Base-by-base conservation (phyloP, 2,113 vertebrate genomes). In the Clarias magur region DNA sequence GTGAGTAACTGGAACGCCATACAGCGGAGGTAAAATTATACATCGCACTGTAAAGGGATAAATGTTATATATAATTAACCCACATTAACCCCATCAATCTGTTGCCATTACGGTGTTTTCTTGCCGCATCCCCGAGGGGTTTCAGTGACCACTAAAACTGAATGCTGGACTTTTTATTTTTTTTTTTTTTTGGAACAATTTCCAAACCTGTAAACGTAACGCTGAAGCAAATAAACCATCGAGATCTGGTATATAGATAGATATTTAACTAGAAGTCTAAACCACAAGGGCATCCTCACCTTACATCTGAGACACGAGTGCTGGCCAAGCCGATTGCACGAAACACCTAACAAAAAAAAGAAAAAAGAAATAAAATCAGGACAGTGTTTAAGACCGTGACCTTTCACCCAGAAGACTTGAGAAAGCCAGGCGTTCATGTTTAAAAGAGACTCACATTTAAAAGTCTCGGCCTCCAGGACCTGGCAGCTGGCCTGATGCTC, bases 401-500 rank as follows among this genome's bases (percentile, higher is more conserved):
- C 16, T 25, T 38, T 2, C 84, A 1, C 3, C 34, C 2, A 78
- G 57, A 42, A 10, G 17, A 15, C 3, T 11, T 34, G 53, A 63
- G 1, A 85, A 68, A 86, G 60, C 4, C 0, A 3, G 34, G 23
- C n/a, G 4, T 21, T 27, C 17, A 75, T 87, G 19, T 30, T 62
- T 0, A n/a, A 48, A 48, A 48, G 12, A 83, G 13, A 95, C 97
- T 97, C 95, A 99, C 98, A 99, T 93, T 99, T 99, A 94, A 94
- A 99, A 13, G 98, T 99, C 94, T 99, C 98, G 11, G 98, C 96
- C 91, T 99, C 97, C 90, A 99, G 94, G 90, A 99, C 95, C 89
- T 99, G 98, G 93, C 98, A 99, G 93, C 98, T 99, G 72, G 98
- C 98, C 94, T 99, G 98, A 92, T 99, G 98, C 83, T 99, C 98